A percentile compares a stretch with the other conserved stretches of the same genome.
These are phyloP conservation scores for Trachelus tabidus DNA, from an alignment of 2,888 invertebrate genomes.

Conservation along the genomic window DNA sequence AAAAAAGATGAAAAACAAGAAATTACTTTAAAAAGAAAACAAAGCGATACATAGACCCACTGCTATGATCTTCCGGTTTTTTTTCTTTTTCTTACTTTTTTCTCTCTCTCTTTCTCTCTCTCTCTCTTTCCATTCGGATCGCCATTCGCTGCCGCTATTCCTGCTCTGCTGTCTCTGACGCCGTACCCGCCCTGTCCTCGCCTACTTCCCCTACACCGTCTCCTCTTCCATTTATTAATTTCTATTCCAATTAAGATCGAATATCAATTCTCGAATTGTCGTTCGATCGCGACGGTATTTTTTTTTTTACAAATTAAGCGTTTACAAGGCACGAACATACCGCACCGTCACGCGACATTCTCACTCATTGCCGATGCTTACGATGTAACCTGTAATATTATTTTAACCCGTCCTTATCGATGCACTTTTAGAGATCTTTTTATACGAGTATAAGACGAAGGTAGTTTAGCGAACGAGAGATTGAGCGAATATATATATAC, in stretches of 20 bases:
- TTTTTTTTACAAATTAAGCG: background rate
- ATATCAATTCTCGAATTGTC: background rate
- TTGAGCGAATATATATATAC: background rate
- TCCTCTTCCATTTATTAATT: background rate
- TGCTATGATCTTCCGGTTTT: background rate
- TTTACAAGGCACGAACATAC: background rate
- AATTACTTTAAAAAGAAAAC: constrained; percentile 3
- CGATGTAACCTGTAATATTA: constrained; percentile 21
- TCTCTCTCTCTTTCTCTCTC: constrained; percentile 5
- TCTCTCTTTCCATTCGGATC: background rate
- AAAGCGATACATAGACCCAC: background rate
- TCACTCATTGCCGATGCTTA: constrained; percentile 8
- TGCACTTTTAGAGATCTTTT: constrained; percentile 47
- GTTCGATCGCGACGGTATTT: background rate
- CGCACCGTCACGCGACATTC: constrained; percentile 8
- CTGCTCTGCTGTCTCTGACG: background rate
- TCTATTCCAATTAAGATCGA: background rate
- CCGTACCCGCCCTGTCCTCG: background rate
- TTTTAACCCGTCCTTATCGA: constrained; percentile 51
- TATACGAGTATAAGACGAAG: constrained; percentile 53
- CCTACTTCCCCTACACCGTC: background rate
- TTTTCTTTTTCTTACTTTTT: background rate
- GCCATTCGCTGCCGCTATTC: background rate
- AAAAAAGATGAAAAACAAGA: constrained; percentile 11
- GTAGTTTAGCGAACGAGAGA: constrained; percentile 3